Evolutionary conservation across 2,888 invertebrate species (phyloP).

Genomic region (Trimorus sp.): DNA sequence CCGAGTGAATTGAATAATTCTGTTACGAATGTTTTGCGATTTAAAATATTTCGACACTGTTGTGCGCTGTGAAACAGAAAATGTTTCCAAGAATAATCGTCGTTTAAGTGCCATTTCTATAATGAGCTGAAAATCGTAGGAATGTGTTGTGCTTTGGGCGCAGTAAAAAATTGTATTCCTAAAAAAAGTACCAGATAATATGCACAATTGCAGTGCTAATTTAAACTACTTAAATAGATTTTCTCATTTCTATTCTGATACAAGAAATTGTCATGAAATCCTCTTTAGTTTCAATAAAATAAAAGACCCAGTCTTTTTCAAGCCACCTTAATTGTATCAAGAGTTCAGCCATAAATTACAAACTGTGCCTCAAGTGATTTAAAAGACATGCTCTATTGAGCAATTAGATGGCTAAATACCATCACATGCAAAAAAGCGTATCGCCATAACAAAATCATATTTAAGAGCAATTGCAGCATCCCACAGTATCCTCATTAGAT

Average conservation of each 20-base stretch:
- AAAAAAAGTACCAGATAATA: too few species aligned
- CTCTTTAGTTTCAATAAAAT: slow-evolving; percentile 14
- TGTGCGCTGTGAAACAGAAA: not conserved
- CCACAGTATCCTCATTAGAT: slow-evolving; percentile 25
- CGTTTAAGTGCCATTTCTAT: too few species aligned
- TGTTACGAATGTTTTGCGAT: not conserved
- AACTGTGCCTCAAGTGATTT: slow-evolving; percentile 60
- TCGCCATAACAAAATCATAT: slow-evolving; percentile 19
- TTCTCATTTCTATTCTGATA: too few species aligned
- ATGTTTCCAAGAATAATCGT: too few species aligned
- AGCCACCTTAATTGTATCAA: slow-evolving; percentile 45
- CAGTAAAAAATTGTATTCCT: too few species aligned
- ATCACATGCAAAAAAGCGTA: slow-evolving; percentile 39
- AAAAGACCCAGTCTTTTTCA: not conserved
- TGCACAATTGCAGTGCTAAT: too few species aligned
- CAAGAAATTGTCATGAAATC: not conserved
- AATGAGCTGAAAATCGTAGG: too few species aligned
- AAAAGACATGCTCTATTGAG: slow-evolving; percentile 56
- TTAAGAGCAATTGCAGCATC: slow-evolving; percentile 38
- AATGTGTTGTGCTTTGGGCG: too few species aligned
- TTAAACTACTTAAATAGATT: too few species aligned
- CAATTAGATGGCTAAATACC: slow-evolving; percentile 61
- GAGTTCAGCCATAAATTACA: slow-evolving; percentile 59
- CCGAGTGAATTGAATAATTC: slow-evolving; percentile 50
- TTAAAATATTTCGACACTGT: not conserved